Base-by-base conservation (phyloP, 2,113 vertebrate species). In the Melozone crissalis region DNA sequence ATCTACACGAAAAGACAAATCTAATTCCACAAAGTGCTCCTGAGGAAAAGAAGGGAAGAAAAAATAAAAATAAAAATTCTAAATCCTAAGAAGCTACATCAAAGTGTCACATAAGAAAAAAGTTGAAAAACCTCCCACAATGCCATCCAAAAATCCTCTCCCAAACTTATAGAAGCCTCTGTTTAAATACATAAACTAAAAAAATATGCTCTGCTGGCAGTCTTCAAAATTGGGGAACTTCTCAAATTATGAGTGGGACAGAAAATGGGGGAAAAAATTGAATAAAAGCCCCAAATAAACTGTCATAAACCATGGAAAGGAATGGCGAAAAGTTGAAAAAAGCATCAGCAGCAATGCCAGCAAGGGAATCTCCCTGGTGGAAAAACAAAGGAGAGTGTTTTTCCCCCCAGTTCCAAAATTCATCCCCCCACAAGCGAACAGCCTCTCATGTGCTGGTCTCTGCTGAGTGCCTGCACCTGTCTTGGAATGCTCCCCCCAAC, bases 1-100 rank as follows among this genome's bases (percentile, higher is more conserved):
- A 61, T 9, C 30, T 3, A 1, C 3, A 3, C 0, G 0, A 55
- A 37, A 55, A 49, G 22, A 58, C 26, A 23, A n/a, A 46, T 7
- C 11, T 24, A 65, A 47, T 35, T 41, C 65, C 41, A 51, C 20
- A 39, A 27, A 31, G 21, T 80, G 13, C 31, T 87, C 21, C 17
- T 13, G 26, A 4, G n/a, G 8, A 12, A 7, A 37, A 8, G 16
- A 68, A 44, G 16, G 11, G 26, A 63, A 43, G 15, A 35, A 33
- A 51, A 44, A 66, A 31, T 3, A 31, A 49, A 44, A 66, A 31
- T 3, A 31, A 49, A 74, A 46, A 17, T 5, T 28, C 5, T 7
- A 26, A 52, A 2, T 2, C 2, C 14, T 37, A 8, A 21, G 11
- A 33, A 5, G 2, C 24, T 84, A 63, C 61, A 52, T 66, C 58